Conservation (phyloP, 2,888 invertebrate species). For the Quadroppia sp. region DNA sequence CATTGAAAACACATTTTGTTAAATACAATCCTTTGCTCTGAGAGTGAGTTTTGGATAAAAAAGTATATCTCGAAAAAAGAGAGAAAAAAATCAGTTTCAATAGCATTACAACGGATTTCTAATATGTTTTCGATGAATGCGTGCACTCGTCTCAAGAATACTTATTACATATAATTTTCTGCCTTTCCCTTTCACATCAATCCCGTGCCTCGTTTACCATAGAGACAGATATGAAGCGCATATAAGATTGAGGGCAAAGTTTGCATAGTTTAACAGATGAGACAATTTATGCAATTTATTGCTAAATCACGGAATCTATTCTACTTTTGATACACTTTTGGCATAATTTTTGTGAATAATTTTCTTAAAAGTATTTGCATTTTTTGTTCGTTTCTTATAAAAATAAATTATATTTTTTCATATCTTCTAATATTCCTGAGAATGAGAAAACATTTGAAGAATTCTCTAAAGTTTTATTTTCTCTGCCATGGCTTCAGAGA, state of each 20-base stretch:
- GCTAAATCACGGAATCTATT: constrained; percentile 27
- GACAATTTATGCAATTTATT: constrained; percentile 12
- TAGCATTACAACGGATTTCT: background rate
- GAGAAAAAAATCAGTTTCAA: constrained; percentile 1
- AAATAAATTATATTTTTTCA: background rate
- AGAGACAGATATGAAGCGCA: background rate
- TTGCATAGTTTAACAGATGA: constrained; percentile 20
- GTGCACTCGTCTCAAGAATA: constrained; percentile 1
- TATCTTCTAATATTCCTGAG: background rate
- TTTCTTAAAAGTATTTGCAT: background rate
- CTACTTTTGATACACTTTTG: constrained; percentile 3
- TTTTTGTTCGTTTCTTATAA: background rate
- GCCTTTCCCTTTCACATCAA: background rate
- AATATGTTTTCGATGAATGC: constrained; percentile 7
- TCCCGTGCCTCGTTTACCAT: background rate
- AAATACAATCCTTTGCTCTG: constrained; percentile 4
- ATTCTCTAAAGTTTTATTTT: background rate
- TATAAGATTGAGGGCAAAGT: background rate
- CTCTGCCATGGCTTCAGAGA: too few species aligned
- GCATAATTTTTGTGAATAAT: constrained; percentile 10
- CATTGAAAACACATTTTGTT: constrained; percentile 10
- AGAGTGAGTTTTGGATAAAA: too few species aligned
- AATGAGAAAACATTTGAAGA: background rate
- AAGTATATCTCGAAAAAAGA: too few species aligned
- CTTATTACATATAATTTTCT: constrained; percentile 7